A percentile compares a stretch with the other conserved stretches of the same genome.
Evolutionary conservation across 2,113 vertebrate genomes (phyloP).

Genomic region (Megalops atlanticus): DNA sequence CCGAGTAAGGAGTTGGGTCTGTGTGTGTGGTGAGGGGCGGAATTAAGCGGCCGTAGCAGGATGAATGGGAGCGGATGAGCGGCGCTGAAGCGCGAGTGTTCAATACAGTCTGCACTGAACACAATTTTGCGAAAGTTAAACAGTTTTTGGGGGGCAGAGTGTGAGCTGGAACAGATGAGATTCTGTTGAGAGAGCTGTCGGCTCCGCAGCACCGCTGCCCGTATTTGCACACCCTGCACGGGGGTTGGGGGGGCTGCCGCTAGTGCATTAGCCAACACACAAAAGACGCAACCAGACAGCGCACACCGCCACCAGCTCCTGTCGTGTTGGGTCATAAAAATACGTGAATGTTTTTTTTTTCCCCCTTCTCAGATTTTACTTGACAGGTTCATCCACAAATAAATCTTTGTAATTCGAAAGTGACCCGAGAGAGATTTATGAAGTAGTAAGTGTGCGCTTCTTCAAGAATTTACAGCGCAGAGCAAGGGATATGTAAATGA

Average conservation of each 20-base stretch:
- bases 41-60: neutral
- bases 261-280: slow-evolving; percentile 86
- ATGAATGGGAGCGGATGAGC: slow-evolving; percentile 71
- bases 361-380: slow-evolving; percentile 54
- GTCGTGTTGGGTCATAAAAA: slow-evolving; percentile 80
- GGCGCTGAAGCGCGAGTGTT: slow-evolving; percentile 78
- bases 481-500: slow-evolving; percentile 76
- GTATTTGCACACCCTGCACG: slow-evolving; percentile 74
- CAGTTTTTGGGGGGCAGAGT: slow-evolving; percentile 81
- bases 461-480: slow-evolving; percentile 69
- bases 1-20: slow-evolving; percentile 73
- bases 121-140: slow-evolving; percentile 93
- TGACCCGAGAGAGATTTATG: slow-evolving; percentile 81
- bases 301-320: slow-evolving; percentile 73
- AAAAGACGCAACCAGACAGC: slow-evolving; percentile 87
- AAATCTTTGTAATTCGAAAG: slow-evolving; percentile 87
- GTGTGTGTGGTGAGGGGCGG: neutral
- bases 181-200: slow-evolving; percentile 85
- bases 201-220: slow-evolving; percentile 79
- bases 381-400: slow-evolving; percentile 80
- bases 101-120: slow-evolving; percentile 91
- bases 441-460: slow-evolving; percentile 71
- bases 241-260: slow-evolving; percentile 73
- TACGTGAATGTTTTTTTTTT: slow-evolving; percentile 58
- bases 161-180: slow-evolving; percentile 91